phyloP scores from a whole-genome alignment of 2,113 vertebrate genomes.

The Alaudala cheleensis region DNA sequence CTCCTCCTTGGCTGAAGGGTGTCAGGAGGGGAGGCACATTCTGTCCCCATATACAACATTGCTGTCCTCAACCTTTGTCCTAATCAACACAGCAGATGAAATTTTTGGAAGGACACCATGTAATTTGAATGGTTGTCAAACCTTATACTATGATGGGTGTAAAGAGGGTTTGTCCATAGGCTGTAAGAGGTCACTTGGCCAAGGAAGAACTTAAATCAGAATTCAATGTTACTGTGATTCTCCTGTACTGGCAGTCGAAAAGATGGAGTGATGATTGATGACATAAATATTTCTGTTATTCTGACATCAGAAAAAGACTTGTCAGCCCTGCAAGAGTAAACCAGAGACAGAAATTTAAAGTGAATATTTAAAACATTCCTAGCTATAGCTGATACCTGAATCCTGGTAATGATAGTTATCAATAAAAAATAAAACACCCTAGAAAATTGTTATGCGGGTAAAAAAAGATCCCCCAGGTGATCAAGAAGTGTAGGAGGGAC shows the following conservation, averaged over 20 bases:
- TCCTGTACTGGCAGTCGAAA: rapidly evolving
- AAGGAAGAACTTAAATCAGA: background rate
- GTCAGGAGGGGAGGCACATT: background rate
- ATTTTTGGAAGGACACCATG: background rate
- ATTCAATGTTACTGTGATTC: background rate
- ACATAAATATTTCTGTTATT: background rate
- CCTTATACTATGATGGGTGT: background rate
- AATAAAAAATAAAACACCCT: background rate
- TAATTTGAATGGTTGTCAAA: background rate
- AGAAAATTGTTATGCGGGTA: background rate
- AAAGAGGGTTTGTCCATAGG: background rate
- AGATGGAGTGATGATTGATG: background rate
- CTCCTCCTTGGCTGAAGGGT: background rate
- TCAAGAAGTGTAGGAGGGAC: background rate
- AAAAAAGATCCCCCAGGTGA: background rate
- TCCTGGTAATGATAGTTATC: background rate
- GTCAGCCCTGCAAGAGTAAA: background rate
- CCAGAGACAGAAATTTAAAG: background rate
- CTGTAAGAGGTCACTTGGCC: background rate
- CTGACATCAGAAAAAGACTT: background rate
- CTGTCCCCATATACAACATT: background rate
- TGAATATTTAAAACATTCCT: background rate
- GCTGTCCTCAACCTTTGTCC: background rate
- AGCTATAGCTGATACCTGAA: background rate
- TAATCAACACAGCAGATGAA: background rate